Conservation (phyloP, 2,797 vertebrate species). For the Syngnathus rostellatus region DNA sequence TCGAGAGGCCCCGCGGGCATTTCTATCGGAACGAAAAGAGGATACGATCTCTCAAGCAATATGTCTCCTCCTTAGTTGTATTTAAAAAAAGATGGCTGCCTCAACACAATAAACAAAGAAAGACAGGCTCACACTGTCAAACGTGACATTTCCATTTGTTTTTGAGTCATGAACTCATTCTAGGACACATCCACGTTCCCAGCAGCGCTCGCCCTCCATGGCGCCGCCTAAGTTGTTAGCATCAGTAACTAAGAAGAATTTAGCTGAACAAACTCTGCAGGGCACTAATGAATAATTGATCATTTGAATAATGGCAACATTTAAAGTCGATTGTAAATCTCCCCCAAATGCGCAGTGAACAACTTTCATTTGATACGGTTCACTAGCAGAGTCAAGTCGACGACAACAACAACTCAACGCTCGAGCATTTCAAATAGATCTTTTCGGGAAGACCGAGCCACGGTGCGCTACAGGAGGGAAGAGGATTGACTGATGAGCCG, state of each 20-base stretch:
- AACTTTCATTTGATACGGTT: constrained; percentile 8
- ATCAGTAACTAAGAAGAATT: background rate
- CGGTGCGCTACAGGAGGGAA: constrained; percentile 45
- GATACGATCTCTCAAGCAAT: background rate
- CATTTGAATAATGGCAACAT: background rate
- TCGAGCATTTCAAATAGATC: constrained; percentile 11
- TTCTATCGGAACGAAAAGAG: background rate
- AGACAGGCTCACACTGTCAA: background rate
- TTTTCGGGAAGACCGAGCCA: constrained; percentile 31
- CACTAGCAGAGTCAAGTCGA: constrained; percentile 16
- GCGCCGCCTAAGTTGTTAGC: background rate
- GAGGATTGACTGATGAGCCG: constrained; percentile 51
- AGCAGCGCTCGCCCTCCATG: background rate
- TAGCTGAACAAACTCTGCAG: constrained; percentile 1
- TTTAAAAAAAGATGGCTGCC: background rate
- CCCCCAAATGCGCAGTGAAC: constrained; percentile 2
- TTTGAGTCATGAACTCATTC: background rate
- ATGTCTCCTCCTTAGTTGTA: background rate
- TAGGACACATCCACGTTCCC: background rate
- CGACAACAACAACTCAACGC: too few relatives aligned
- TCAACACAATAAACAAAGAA: background rate
- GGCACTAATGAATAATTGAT: background rate
- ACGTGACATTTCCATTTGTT: constrained; percentile 1
- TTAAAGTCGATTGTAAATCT: background rate
- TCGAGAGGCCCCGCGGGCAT: background rate